phyloP scores from a whole-genome alignment of 1,140 invertebrate species.

The Euura saliciscinereae region DNA sequence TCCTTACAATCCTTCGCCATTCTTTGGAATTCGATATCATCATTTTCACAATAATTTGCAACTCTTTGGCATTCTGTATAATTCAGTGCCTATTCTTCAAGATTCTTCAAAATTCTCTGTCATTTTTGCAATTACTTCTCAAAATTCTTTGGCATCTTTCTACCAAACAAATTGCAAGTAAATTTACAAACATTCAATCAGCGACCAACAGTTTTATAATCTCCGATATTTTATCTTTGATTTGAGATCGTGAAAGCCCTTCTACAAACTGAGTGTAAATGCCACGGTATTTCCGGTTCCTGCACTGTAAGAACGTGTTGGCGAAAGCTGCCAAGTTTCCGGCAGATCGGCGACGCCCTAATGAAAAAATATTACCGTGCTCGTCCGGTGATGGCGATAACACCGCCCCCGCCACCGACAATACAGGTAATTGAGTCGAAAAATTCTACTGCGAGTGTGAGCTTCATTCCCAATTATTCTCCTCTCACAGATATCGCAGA shows the following conservation, averaged over 20 bases:
- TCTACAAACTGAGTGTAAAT: slow-evolving; percentile 89
- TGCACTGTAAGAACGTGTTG: slow-evolving; percentile 96
- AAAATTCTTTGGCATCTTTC: too few species aligned
- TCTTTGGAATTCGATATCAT: too few species aligned
- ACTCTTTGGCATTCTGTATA: too few species aligned
- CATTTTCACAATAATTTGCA: too few species aligned
- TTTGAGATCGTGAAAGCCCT: slow-evolving; percentile 84
- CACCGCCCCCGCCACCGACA: slow-evolving; percentile 54
- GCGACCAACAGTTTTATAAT: neutral
- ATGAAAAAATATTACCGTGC: slow-evolving; percentile 85
- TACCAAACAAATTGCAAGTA: neutral
- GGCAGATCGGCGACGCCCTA: slow-evolving; percentile 80
- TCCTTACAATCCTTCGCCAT: too few species aligned
- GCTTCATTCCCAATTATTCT: slow-evolving; percentile 13
- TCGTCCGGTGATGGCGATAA: slow-evolving; percentile 69
- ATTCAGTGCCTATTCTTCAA: too few species aligned
- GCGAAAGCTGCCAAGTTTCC: slow-evolving; percentile 86
- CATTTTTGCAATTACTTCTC: too few species aligned
- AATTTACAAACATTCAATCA: neutral
- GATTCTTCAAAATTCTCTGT: too few species aligned
- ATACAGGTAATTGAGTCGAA: slow-evolving; percentile 40
- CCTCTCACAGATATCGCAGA: slow-evolving; percentile 49
- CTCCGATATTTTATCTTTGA: slow-evolving; percentile 19
- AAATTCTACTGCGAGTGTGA: neutral
- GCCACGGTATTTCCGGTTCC: slow-evolving; percentile 94